phyloP scores from a whole-genome alignment of 2,888 invertebrate species.

The Chrysina gloriosa region DNA sequence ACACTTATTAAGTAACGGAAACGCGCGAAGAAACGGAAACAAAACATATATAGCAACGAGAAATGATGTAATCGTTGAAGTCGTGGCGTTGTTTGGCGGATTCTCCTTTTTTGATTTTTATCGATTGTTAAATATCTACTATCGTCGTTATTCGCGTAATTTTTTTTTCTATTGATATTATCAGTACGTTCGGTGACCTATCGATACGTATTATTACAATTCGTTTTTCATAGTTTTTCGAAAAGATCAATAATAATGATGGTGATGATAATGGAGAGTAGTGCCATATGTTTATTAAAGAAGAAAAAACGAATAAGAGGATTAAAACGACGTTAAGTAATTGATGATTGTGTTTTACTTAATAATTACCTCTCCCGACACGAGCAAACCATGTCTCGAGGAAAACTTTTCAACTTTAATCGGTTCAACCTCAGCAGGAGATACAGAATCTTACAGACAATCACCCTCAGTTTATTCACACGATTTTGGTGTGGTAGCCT shows the following conservation, averaged over 20 bases:
- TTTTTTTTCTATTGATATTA: slow-evolving; percentile 9
- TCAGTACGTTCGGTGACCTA: slow-evolving; percentile 52
- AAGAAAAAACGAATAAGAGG: neutral
- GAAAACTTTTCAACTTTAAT: too few relatives aligned
- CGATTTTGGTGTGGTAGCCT: too few relatives aligned
- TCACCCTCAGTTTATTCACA: too few relatives aligned
- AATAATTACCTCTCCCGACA: too few relatives aligned
- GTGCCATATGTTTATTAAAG: slow-evolving; percentile 42
- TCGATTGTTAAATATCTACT: slow-evolving; percentile 52
- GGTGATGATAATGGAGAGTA: slow-evolving; percentile 20
- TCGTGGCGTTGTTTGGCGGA: slow-evolving; percentile 58
- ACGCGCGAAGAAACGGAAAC: neutral
- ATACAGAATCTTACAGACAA: too few relatives aligned
- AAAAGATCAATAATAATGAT: neutral
- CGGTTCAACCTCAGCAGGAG: too few relatives aligned
- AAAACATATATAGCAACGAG: neutral
- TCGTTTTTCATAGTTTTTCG: neutral
- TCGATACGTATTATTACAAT: slow-evolving; percentile 31
- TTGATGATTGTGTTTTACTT: slow-evolving; percentile 3
- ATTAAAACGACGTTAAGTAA: slow-evolving; percentile 31
- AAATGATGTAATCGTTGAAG: slow-evolving; percentile 38
- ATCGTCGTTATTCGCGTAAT: slow-evolving; percentile 53
- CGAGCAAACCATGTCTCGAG: too few relatives aligned
- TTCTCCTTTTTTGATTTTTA: slow-evolving; percentile 55
- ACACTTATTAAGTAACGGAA: too few relatives aligned